Evolutionary conservation across 2,113 vertebrate species (phyloP), one percentile per base, ranked within the genome.

Genomic region (Bostrychus sinensis): DNA sequence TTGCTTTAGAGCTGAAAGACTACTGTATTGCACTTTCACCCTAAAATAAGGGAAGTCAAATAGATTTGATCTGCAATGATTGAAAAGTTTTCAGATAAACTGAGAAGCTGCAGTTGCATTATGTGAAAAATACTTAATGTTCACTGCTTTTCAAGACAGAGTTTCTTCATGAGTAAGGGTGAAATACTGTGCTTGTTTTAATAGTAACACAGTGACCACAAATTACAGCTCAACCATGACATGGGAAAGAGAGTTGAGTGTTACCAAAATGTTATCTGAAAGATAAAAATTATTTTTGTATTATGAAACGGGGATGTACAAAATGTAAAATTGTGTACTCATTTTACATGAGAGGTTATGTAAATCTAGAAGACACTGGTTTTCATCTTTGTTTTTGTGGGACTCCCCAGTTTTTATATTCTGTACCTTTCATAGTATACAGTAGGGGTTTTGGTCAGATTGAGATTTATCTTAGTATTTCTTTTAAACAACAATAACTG

Each of bases 221-320:
- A 80, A 61, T 82, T 81, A 59, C 75, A 82, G 81, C 77, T 86
- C 70, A 43, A 69, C 84, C 76, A 82, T 59, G 56, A 79, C 58
- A 76, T 70, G 77, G 75, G 69, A 83, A 64, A 57, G 73, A 64
- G 77, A 83, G 82, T 70, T 81, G 66, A 66, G 89, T 92, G 86
- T 92, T 91, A 92, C 88, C 87, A 91, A 92, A 93, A 92, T 91
- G 87, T 92, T 88, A 90, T 89, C 82, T 85, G 81, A 88, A 88
- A 90, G 70, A 90, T 69, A 81, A 87, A 86, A 67, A 89, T 88
- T 93, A 92, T 93, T 93, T 93, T 93, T 93, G 89, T 93, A 93
- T 92, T 89, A 90, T 90, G 75, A 87, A 91, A 86, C 75, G 84
- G 83, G 88, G 82, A 83, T 91, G 88, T 91, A 91, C 74, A 90